Conservation (phyloP, 1,140 invertebrate species). For the Drosophila seguyi region DNA sequence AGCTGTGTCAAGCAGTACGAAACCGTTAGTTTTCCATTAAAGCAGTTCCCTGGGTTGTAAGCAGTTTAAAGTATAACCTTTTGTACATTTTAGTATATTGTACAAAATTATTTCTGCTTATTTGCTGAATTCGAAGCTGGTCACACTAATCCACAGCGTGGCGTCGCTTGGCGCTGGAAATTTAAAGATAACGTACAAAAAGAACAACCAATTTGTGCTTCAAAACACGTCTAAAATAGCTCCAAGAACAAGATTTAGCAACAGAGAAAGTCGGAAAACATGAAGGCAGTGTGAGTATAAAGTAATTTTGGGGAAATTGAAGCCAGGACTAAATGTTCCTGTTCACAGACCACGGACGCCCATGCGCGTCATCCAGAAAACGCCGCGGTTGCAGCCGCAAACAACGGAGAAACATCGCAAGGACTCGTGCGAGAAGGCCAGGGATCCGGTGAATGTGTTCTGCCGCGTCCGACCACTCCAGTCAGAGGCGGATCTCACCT, state of each 20-base stretch:
- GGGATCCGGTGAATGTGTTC: conserved; percentile 92
- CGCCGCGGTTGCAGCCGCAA: conserved; percentile 39
- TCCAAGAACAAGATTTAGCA: not conserved
- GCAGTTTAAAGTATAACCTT: not conserved
- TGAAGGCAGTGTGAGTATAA: conserved; percentile 69
- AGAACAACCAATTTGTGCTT: not conserved
- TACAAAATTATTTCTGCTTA: not conserved
- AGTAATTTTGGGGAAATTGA: not conserved
- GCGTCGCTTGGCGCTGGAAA: conserved; percentile 69
- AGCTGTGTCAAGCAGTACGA: not conserved
- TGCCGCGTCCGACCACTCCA: conserved; percentile 92
- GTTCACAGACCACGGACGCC: conserved; percentile 78
- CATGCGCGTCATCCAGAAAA: conserved; percentile 66
- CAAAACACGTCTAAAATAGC: not conserved
- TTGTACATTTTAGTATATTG: not conserved
- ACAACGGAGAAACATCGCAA: conserved; percentile 41
- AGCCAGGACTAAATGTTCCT: not conserved
- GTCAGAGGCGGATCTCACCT: conserved; percentile 88
- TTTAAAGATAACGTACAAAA: conserved; percentile 66
- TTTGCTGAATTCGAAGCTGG: not conserved
- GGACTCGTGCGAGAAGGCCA: conserved; percentile 45
- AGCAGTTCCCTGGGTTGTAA: not conserved
- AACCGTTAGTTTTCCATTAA: not conserved
- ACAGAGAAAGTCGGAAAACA: conserved; percentile 28
- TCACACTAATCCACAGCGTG: conserved; percentile 54